Evolutionary conservation across 2,113 vertebrate genomes (phyloP), one percentile per base, ranked within the genome.

Genomic region (Panurus biarmicus): DNA sequence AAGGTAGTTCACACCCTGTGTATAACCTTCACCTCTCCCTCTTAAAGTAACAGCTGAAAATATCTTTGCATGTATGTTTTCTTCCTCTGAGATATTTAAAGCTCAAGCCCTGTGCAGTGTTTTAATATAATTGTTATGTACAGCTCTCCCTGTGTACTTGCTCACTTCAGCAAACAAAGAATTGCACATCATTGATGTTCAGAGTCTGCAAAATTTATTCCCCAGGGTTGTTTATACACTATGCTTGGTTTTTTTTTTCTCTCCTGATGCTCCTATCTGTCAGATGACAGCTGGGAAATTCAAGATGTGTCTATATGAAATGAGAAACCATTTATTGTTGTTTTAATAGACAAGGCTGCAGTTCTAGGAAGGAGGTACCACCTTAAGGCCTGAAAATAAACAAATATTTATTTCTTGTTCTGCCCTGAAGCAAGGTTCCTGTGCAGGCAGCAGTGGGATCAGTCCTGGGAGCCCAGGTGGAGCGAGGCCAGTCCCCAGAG

Each of bases 121-220:
- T 91, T 94, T 58, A 93, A 62, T 88, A 10, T 76, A 89, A 91
- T 93, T 87, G 85, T 83, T 94, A 86, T 76, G 67, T 93, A 85
- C 71, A 56, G 16, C 51, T 94, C 60, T 89, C 56, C 66, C 85
- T 67, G 26, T 58, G 54, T 81, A 79, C 74, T 69, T 65, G 74
- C 89, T 96, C 94, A 95, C 87, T 95, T 95, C 78, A 82, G 85
- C 89, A 95, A 90, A 95, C 67, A 86, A 85, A 94, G 93, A 93
- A 80, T 45, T 85, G 85, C 60, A 64, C 74, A 80, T 82, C 78
- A 69, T 0, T 93, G 87, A 90, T 83, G 87, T 77, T 94, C 65
- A 91, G 57, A 83, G 33, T 48, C 84, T 94, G 75, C 82, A 86
- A 66, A 92, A 86, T 83, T 31, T 51, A 73, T 77, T 94, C 95